Conservation (phyloP, 1,140 invertebrate genomes). For the Amyelois transitella region DNA sequence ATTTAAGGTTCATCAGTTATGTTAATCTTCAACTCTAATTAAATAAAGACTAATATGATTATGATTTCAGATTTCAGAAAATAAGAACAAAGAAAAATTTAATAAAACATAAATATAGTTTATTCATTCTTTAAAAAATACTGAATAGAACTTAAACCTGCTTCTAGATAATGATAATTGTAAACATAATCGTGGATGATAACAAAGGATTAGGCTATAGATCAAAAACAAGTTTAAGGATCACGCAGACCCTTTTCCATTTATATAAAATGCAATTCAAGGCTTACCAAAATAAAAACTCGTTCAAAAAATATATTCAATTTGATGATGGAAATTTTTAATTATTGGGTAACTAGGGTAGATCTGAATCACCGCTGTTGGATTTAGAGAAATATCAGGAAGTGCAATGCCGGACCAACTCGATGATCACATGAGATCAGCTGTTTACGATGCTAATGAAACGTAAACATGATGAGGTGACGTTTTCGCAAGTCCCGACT, state of each 20-base stretch:
- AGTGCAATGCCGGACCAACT: too few species aligned
- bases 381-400: too few species aligned
- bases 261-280: background rate
- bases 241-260: too few species aligned
- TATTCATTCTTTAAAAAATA: background rate
- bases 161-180: background rate
- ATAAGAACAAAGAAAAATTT: too few species aligned
- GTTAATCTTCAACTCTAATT: background rate
- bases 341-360: background rate
- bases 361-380: background rate
- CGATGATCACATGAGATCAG: too few species aligned
- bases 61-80: too few species aligned
- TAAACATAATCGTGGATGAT: background rate
- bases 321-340: background rate
- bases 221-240: too few species aligned
- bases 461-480: constrained; percentile 1
- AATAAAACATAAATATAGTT: background rate
- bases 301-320: background rate
- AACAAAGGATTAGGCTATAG: too few species aligned
- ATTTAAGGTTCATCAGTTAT: too few species aligned
- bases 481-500: background rate
- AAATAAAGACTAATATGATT: background rate
- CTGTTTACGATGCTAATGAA: background rate
- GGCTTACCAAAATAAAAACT: background rate
- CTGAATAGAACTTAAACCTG: background rate